These are phyloP conservation scores for Rapana venosa DNA, from an alignment of 2,888 invertebrate species.

Conservation along the genomic window DNA sequence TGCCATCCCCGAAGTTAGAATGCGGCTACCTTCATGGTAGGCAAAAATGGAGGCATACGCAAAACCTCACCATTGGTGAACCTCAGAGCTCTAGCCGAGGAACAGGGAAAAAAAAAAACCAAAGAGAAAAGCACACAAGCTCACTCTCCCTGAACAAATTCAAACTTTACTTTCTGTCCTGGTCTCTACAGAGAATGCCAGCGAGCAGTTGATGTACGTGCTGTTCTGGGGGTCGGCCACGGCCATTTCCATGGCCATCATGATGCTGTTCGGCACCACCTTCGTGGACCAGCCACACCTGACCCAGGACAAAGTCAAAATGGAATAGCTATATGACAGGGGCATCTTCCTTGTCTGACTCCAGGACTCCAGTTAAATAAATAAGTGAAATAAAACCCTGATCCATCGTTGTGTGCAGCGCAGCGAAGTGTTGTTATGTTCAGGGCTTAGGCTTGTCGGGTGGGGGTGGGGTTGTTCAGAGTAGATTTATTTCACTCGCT, in stretches of 20 bases:
- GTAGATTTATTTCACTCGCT: no score
- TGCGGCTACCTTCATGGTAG: no score
- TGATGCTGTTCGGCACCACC: constrained; percentile 92
- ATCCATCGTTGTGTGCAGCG: background rate
- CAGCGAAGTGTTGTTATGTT: background rate
- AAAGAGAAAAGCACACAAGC: background rate
- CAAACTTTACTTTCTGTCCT: background rate
- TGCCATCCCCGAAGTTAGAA: background rate
- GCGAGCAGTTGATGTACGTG: constrained; percentile 86
- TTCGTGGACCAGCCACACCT: constrained; percentile 93
- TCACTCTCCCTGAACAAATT: background rate
- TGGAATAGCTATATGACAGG: constrained; percentile 71
- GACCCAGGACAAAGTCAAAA: constrained; percentile 70
- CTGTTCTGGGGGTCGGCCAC: constrained; percentile 97
- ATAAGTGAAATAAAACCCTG: background rate
- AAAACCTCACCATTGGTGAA: no score
- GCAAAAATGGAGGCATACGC: no score
- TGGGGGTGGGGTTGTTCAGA: background rate
- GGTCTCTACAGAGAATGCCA: constrained; percentile 79
- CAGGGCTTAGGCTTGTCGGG: background rate
- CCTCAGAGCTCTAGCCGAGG: no score
- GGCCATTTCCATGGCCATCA: constrained; percentile 86
- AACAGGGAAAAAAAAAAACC: no score
- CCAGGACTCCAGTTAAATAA: constrained; percentile 38
- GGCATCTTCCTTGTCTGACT: constrained; percentile 52